phyloP scores from a whole-genome alignment of 2,888 invertebrate genomes.

The Leucozona laternaria region DNA sequence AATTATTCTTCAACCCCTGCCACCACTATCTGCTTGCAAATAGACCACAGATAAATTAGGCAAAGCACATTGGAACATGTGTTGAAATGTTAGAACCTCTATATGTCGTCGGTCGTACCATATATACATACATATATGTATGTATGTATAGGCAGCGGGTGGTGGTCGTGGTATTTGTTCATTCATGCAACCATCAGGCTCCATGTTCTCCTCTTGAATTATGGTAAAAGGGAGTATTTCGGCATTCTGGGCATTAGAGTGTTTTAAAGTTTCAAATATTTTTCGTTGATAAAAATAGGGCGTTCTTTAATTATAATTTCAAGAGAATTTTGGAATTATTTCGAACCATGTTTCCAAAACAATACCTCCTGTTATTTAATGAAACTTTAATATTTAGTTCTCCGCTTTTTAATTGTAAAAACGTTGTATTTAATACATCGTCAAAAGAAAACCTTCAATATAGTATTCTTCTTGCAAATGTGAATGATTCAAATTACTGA shows the following conservation, averaged over 20 bases:
- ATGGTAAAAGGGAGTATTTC: background rate
- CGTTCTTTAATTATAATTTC: background rate
- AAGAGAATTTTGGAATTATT: too few relatives aligned
- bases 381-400: too few relatives aligned
- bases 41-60: conserved; percentile 71
- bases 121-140: background rate
- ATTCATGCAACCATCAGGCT: conserved; percentile 1
- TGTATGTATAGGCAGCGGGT: background rate
- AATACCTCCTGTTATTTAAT: too few relatives aligned
- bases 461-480: too few relatives aligned
- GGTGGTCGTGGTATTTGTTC: background rate
- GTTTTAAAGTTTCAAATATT: background rate
- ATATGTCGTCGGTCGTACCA: background rate
- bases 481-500: too few relatives aligned
- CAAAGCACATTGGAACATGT: conserved; percentile 68
- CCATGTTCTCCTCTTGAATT: conserved; percentile 1
- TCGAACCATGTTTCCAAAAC: too few relatives aligned
- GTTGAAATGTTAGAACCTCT: conserved; percentile 62
- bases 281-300: background rate
- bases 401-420: too few relatives aligned
- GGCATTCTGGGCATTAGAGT: background rate
- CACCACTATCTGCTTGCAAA: conserved; percentile 8
- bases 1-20: background rate
- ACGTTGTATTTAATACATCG: too few relatives aligned
- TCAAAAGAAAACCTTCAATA: too few relatives aligned